Evolutionary conservation across 2,888 invertebrate species (phyloP), one percentile per base, ranked within the genome.

Genomic region (Eustalomyia histrio): DNA sequence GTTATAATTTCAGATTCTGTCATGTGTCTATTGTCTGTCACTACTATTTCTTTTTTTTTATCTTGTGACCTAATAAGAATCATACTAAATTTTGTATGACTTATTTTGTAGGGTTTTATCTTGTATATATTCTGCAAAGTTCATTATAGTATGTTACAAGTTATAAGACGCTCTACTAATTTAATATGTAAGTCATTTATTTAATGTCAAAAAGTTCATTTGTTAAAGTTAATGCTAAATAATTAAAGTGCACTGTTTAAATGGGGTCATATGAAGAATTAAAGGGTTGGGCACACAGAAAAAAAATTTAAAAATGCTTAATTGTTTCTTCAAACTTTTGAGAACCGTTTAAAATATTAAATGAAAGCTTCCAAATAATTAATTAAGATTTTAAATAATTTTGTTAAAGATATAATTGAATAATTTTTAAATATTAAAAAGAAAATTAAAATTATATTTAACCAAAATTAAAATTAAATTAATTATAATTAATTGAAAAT

Each of bases 21-120:
- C 2, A 61, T 1, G 5, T 9, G n/a, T 47, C n/a, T 16, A 0
- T 47, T 55, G 29, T 47, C n/a, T 47, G 55, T 3, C n/a, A 50
- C 47, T 12, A 47, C 21, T 33, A 33, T 50, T 33, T 64, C 33
- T 57, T 29, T 24, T 58, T 63, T 18, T 63, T 52, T n/a, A 63
- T 17, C 24, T 14, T 79, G 35, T 79, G 78, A 63, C 72, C 73
- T 52, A 63, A n/a, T 67, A 63, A 79, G 55, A 47, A 47, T 55
- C 61, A 65, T 33, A 47, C 8, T 47, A 55, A 17, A 18, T 57
- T 50, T 16, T 8, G 10, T 57, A 33, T 64, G 33, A 57, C 61
- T 55, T 71, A 14, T 39, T 5, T n/a, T 12, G 7, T 55, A 17
- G 2, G 2, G 18, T 18, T 60, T 10, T 0, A 50, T 50, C 5